These are phyloP conservation scores for Parus major DNA, from an alignment of 2,113 vertebrate genomes.

Conservation along the genomic window DNA sequence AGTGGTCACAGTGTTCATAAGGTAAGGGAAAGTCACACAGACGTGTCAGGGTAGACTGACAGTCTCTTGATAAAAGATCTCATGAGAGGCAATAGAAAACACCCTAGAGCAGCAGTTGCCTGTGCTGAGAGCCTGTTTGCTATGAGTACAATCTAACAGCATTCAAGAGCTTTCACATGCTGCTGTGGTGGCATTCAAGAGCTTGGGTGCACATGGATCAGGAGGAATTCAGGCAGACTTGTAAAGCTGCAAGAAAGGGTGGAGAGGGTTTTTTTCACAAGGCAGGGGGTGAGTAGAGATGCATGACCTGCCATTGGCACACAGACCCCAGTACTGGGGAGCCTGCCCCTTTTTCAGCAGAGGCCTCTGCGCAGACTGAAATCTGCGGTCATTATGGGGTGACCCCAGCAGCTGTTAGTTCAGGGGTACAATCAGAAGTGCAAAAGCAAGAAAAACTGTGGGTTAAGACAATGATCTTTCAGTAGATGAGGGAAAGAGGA, in stretches of 20 bases:
- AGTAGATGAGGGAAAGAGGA: background rate
- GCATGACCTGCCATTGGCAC: too few relatives aligned
- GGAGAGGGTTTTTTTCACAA: background rate
- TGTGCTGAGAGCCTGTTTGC: background rate
- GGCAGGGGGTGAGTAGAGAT: background rate
- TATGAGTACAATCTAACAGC: background rate
- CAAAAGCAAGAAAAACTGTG: background rate
- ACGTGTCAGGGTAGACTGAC: background rate
- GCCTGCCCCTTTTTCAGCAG: background rate
- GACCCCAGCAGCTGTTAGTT: background rate
- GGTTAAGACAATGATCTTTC: background rate
- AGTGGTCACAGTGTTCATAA: background rate
- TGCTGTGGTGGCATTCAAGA: background rate
- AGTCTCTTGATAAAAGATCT: background rate
- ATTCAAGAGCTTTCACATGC: background rate
- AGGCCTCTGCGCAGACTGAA: background rate
- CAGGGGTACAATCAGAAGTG: rapidly evolving
- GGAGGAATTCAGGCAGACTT: background rate
- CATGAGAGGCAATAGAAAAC: background rate
- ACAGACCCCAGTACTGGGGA: background rate
- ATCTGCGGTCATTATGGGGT: rapidly evolving
- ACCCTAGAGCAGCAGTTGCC: background rate
- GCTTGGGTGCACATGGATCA: rapidly evolving
- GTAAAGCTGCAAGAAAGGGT: background rate
- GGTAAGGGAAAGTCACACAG: background rate